Evolutionary conservation across 2,888 invertebrate genomes (phyloP), one percentile per base, ranked within the genome.

Genomic region (Amiota minor): DNA sequence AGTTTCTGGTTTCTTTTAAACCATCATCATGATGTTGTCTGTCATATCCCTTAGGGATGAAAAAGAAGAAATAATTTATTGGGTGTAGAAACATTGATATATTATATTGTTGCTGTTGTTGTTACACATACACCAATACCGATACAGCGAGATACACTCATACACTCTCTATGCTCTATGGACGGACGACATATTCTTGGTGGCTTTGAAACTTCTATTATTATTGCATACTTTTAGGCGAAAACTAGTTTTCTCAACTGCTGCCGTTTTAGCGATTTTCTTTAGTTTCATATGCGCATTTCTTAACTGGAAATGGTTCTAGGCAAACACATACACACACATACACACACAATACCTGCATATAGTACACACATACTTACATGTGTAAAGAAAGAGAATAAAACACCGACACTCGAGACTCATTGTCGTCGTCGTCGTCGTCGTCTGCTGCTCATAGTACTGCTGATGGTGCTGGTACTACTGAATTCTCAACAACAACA

Each of bases 211-310:
- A 59, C 9, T 59, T 18, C 20, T 76, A 81, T 83, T 81, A 76
- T 75, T 80, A 77, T 82, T 77, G 75, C 77, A 75, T 76, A 79
- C 77, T 78, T 77, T 75, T 68, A 79, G 82, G 80, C 80, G 73
- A 59, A 72, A 78, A 75, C 50, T 71, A 53, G 45, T 77, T 75
- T 61, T 74, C 71, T 70, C 67, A 62, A 35, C 0, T 67, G 69
- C 76, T 53, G 72, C 74, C 61, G 76, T 74, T 67, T 46, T 45
- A 65, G 46, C 23, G 23, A 68, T 53, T 68, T 68, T 35, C 50
- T 53, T 50, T 68, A 46, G 23, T 46, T 45, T n/a, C 45, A 77
- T 75, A 71, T 80, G 80, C 75, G 77, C 69, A 76, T 74, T 76
- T 77, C 76, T 76, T 16, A 65, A 65, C 49, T 65, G 16, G 10